Percentiles rank a stretch among this genome's conserved stretches.
These are phyloP conservation scores for Nomada ruficornis DNA, from an alignment of 2,888 invertebrate species.

Conservation along the genomic window DNA sequence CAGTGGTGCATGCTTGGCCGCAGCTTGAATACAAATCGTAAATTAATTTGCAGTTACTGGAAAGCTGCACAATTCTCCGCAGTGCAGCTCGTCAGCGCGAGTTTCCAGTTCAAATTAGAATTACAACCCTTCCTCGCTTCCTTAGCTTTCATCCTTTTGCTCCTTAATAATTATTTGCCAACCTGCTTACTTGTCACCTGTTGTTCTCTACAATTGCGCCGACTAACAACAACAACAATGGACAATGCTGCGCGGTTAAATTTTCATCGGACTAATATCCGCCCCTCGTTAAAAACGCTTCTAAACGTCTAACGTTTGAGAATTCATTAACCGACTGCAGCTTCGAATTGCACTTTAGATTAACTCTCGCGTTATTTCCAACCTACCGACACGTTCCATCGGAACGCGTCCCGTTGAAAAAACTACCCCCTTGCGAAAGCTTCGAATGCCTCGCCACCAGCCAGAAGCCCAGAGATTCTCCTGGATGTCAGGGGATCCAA, in stretches of 20 bases:
- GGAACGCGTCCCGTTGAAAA: neutral
- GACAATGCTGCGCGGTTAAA: neutral
- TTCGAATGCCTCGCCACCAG: slow-evolving; percentile 26
- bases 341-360: too few relatives aligned
- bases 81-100: slow-evolving; percentile 10
- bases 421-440: neutral
- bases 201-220: too few relatives aligned
- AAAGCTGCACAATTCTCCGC: slow-evolving; percentile 21
- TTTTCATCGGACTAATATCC: too few relatives aligned
- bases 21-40: slow-evolving; percentile 25
- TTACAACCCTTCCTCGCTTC: slow-evolving; percentile 20
- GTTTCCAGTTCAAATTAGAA: slow-evolving; percentile 40
- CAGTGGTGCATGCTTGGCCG: neutral
- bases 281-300: too few relatives aligned
- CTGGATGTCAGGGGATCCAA: slow-evolving; percentile 6
- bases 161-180: slow-evolving; percentile 24
- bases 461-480: slow-evolving; percentile 30
- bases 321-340: neutral
- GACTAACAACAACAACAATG: neutral
- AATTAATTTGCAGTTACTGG: slow-evolving; percentile 36
- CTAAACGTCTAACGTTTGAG: too few relatives aligned
- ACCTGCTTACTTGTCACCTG: too few relatives aligned
- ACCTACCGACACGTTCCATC: neutral
- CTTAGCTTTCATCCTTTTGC: neutral
- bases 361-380: neutral